A percentile compares a stretch with the other conserved stretches of the same genome.
Conservation (phyloP, 2,888 invertebrate species). For the Apamea epomidion region DNA sequence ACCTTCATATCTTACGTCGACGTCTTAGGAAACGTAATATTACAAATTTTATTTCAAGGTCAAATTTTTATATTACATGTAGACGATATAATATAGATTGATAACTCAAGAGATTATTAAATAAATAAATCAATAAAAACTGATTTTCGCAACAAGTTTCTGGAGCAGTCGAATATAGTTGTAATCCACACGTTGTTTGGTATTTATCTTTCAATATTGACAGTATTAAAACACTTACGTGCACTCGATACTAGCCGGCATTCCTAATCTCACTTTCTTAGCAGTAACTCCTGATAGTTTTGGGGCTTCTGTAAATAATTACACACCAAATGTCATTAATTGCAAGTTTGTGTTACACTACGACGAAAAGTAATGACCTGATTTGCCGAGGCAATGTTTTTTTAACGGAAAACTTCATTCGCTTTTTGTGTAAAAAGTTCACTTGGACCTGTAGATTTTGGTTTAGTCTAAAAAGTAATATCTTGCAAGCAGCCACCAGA, state of each 20-base stretch:
- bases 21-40: no score
- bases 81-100: no score
- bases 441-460: neutral
- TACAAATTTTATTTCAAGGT: no score
- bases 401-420: neutral
- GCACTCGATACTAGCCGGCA: slow-evolving; percentile 22
- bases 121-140: neutral
- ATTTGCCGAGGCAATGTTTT: neutral
- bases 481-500: neutral
- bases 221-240: slow-evolving; percentile 4
- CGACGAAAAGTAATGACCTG: neutral
- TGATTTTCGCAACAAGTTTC: neutral
- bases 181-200: neutral
- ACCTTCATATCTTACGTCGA: no score
- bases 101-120: neutral
- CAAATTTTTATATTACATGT: no score
- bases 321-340: neutral
- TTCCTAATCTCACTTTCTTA: slow-evolving; percentile 30
- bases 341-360: neutral
- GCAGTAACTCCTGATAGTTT: slow-evolving; percentile 28
- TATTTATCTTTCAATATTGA: neutral
- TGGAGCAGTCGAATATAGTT: neutral
- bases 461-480: neutral
- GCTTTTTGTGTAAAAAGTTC: neutral
- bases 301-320: slow-evolving; percentile 46